Evolutionary conservation across 2,797 vertebrate species (phyloP).

Genomic region (Gadopsis bispinosus): DNA sequence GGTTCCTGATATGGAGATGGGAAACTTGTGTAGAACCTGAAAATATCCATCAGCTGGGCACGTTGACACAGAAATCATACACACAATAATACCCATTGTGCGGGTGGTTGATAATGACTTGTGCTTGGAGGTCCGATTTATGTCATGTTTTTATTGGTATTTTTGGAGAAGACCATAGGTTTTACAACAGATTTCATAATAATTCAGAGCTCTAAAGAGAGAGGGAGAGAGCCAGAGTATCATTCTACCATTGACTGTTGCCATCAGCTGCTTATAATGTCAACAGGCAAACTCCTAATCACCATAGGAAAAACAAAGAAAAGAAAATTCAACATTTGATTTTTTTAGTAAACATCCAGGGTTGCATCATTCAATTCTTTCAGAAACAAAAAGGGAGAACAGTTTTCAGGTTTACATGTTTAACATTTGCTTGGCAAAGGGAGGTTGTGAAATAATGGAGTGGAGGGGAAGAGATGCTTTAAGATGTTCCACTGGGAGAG

Average conservation of each 20-base stretch:
- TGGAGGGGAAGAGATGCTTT: constrained; percentile 49
- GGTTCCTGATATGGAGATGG: background rate
- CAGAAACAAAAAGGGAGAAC: constrained; percentile 71
- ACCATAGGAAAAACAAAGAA: constrained; percentile 85
- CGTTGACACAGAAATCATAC: constrained; percentile 72
- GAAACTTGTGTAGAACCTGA: constrained; percentile 37
- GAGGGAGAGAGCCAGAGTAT: constrained; percentile 85
- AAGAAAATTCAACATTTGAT: constrained; percentile 76
- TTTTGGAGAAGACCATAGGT: constrained; percentile 90
- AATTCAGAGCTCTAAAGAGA: constrained; percentile 96
- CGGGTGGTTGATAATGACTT: constrained; percentile 89
- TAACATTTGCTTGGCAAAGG: constrained; percentile 84
- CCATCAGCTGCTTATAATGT: constrained; percentile 77
- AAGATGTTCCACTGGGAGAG: constrained; percentile 60
- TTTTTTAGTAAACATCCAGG: constrained; percentile 81
- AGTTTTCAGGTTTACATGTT: constrained; percentile 76
- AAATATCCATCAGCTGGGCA: constrained; percentile 64
- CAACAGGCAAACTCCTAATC: constrained; percentile 96
- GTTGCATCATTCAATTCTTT: constrained; percentile 82
- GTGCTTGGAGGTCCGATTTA: constrained; percentile 80
- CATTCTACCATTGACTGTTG: constrained; percentile 89
- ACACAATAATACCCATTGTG: constrained; percentile 80
- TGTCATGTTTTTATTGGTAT: constrained; percentile 84
- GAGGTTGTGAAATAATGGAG: constrained; percentile 85
- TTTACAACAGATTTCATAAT: constrained; percentile 94